A percentile compares a stretch with the other conserved stretches of the same genome.
Conservation (phyloP, 2,113 vertebrate genomes). For the Vidua chalybeata region DNA sequence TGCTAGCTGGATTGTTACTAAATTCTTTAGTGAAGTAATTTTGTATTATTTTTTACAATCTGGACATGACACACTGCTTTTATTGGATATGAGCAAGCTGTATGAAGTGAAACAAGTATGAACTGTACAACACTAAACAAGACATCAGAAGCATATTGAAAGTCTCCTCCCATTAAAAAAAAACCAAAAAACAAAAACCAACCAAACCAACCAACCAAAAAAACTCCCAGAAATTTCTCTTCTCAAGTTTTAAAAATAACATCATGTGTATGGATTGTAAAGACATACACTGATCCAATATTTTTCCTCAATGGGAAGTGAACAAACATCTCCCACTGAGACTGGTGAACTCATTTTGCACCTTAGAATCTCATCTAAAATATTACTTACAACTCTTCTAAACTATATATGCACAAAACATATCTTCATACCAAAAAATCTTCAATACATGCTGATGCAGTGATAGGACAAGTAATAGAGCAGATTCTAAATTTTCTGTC, state of each 20-base stretch:
- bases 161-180: rapidly evolving
- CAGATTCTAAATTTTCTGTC: background rate
- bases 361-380: background rate
- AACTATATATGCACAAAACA: background rate
- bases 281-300: background rate
- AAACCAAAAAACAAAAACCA: background rate
- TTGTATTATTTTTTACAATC: background rate
- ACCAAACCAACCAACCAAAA: background rate
- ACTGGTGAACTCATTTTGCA: background rate
- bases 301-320: background rate
- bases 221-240: background rate
- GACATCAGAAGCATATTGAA: background rate
- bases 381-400: background rate
- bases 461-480: background rate
- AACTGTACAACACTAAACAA: background rate
- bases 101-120: background rate
- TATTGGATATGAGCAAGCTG: background rate
- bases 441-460: background rate
- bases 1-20: background rate
- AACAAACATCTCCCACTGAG: background rate
- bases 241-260: background rate
- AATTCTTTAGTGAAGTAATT: background rate
- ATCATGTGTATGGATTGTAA: background rate
- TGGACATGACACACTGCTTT: background rate
- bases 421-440: background rate